phyloP scores from a whole-genome alignment of 2,888 invertebrate species.

The Dione vanillae region DNA sequence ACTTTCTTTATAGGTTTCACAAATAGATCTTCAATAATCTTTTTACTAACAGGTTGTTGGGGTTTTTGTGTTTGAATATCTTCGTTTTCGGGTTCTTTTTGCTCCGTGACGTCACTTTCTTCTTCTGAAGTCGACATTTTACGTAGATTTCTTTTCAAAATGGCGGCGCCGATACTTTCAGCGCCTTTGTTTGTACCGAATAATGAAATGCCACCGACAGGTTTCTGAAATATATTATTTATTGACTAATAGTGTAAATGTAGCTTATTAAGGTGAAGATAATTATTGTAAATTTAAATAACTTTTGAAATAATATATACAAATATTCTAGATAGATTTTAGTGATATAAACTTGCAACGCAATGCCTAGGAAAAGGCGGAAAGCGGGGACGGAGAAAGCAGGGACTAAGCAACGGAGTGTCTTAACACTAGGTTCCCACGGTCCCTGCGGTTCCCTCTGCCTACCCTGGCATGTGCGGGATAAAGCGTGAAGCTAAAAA shows the following conservation, averaged over 20 bases:
- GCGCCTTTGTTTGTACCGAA: slow-evolving; percentile 76
- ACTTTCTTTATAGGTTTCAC: slow-evolving; percentile 58
- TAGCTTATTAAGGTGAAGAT: no score
- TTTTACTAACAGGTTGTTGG: slow-evolving; percentile 51
- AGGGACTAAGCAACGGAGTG: no score
- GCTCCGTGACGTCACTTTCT: slow-evolving; percentile 52
- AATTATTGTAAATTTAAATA: not conserved
- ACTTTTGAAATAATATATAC: no score
- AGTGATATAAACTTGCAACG: no score
- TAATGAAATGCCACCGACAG: slow-evolving; percentile 84
- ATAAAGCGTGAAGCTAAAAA: no score
- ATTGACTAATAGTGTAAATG: no score
- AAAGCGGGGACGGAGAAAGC: no score
- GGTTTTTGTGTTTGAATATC: not conserved
- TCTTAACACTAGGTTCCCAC: no score
- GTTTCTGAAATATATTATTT: slow-evolving; percentile 75
- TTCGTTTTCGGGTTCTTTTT: slow-evolving; percentile 33
- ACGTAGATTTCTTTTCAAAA: slow-evolving; percentile 66
- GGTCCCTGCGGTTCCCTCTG: no score
- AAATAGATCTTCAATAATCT: slow-evolving; percentile 70
- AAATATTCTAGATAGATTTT: no score
- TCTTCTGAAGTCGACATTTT: slow-evolving; percentile 65
- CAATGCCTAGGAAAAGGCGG: no score
- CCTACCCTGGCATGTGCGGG: no score
- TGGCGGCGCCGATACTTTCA: slow-evolving; percentile 74